Percentiles rank a stretch among this genome's conserved stretches.
Conservation (phyloP, 2,888 invertebrate genomes). For the Drosophila buzzatii region DNA sequence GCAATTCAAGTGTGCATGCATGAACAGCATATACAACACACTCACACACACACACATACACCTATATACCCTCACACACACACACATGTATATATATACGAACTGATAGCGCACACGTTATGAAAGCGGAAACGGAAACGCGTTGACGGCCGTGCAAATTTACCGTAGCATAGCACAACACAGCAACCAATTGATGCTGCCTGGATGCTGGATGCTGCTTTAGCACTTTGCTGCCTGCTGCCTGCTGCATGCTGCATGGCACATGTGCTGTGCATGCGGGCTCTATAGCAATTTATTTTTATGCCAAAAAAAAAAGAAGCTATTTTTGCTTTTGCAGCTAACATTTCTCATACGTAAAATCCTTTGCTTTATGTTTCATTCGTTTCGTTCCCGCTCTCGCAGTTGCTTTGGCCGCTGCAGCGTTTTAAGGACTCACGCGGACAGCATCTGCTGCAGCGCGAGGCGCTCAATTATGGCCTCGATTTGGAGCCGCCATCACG, state of each 20-base stretch:
- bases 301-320: not conserved
- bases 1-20: constrained; percentile 74
- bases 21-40: constrained; percentile 40
- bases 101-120: constrained; percentile 37
- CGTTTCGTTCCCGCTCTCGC: constrained; percentile 54
- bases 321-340: constrained; percentile 24
- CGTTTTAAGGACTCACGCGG: constrained; percentile 89
- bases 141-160: constrained; percentile 48
- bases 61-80: constrained; percentile 6
- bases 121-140: constrained; percentile 67
- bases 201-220: constrained; percentile 12
- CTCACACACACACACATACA: constrained; percentile 16
- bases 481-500: constrained; percentile 82
- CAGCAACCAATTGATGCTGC: constrained; percentile 20
- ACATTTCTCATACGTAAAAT: constrained; percentile 22
- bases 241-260: constrained; percentile 3
- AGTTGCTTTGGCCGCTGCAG: constrained; percentile 94
- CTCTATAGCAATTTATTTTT: constrained; percentile 21
- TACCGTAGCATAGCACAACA: constrained; percentile 51
- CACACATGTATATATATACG: not conserved
- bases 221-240: constrained; percentile 9
- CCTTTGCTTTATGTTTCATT: constrained; percentile 26
- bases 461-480: constrained; percentile 85
- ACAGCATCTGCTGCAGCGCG: constrained; percentile 88
- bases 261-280: constrained; percentile 10